These are phyloP conservation scores for Stegastes partitus DNA, from an alignment of 2,113 vertebrate genomes.

Conservation along the genomic window DNA sequence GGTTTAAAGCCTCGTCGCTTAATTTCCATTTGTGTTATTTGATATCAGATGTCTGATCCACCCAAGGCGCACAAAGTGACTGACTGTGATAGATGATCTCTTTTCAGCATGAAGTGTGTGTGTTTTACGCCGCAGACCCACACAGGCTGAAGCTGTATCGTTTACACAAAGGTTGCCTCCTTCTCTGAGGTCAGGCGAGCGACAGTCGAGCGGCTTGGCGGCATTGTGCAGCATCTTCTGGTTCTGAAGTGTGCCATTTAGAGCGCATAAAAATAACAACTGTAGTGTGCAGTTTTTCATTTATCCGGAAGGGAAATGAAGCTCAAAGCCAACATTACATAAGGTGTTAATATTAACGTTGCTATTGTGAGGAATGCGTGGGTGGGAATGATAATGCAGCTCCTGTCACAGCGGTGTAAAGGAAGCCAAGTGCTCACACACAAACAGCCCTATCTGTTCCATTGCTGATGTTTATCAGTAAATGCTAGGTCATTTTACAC, in stretches of 20 bases:
- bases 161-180: background rate
- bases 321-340: slow-evolving; percentile 55
- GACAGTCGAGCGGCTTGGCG: slow-evolving; percentile 14
- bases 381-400: slow-evolving; percentile 56
- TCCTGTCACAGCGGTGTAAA: slow-evolving; percentile 42
- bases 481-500: slow-evolving; percentile 84
- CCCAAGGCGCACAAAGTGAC: background rate
- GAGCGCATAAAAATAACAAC: slow-evolving; percentile 29
- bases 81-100: background rate
- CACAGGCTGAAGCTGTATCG: background rate
- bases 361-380: slow-evolving; percentile 53
- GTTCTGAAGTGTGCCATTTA: slow-evolving; percentile 26
- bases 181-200: background rate
- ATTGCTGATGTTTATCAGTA: slow-evolving; percentile 66
- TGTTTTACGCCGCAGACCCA: background rate
- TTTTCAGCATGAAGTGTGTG: background rate
- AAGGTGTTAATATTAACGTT: slow-evolving; percentile 62
- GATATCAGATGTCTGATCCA: background rate
- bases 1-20: background rate
- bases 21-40: background rate
- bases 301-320: slow-evolving; percentile 39
- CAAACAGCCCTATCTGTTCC: slow-evolving; percentile 2
- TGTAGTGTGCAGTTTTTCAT: slow-evolving; percentile 21
- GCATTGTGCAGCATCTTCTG: slow-evolving; percentile 4
- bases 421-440: slow-evolving; percentile 29